Conservation (phyloP, 1,140 invertebrate species). For the Megathymus violae region DNA sequence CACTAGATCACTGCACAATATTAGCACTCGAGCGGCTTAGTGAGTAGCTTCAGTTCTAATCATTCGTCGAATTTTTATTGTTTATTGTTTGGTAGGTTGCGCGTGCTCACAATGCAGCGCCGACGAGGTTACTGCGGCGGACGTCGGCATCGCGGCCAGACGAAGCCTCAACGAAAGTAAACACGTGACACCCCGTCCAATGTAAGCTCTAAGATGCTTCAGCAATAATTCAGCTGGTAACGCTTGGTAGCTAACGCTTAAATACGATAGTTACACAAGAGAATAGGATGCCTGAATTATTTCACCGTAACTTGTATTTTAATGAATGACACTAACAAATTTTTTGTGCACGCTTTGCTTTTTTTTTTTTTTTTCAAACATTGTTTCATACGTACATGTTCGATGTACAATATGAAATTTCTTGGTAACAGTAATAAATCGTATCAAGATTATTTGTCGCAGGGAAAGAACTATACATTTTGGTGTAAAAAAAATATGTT, state of each 20-base stretch:
- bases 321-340: too few relatives aligned
- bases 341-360: too few relatives aligned
- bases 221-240: slow-evolving; percentile 20
- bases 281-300: not conserved
- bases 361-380: too few relatives aligned
- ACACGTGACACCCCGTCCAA: slow-evolving; percentile 49
- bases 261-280: slow-evolving; percentile 20
- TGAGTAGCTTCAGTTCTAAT: slow-evolving; percentile 29
- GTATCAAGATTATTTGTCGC: too few relatives aligned
- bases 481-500: too few relatives aligned
- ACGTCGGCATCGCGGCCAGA: slow-evolving; percentile 36
- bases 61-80: slow-evolving; percentile 28
- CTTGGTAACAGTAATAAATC: too few relatives aligned
- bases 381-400: too few relatives aligned
- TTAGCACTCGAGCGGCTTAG: slow-evolving; percentile 16
- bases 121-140: slow-evolving; percentile 55
- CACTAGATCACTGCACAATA: slow-evolving; percentile 46
- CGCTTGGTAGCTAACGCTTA: slow-evolving; percentile 3
- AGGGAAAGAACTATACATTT: too few relatives aligned
- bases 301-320: too few relatives aligned
- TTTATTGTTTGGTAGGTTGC: slow-evolving; percentile 22
- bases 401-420: too few relatives aligned
- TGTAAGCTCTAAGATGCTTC: slow-evolving; percentile 25
- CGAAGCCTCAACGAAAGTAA: slow-evolving; percentile 65
- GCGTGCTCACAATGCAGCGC: slow-evolving; percentile 61